These are phyloP conservation scores for Glaucopsyche alexis DNA, from an alignment of 2,888 invertebrate species.

Conservation along the genomic window DNA sequence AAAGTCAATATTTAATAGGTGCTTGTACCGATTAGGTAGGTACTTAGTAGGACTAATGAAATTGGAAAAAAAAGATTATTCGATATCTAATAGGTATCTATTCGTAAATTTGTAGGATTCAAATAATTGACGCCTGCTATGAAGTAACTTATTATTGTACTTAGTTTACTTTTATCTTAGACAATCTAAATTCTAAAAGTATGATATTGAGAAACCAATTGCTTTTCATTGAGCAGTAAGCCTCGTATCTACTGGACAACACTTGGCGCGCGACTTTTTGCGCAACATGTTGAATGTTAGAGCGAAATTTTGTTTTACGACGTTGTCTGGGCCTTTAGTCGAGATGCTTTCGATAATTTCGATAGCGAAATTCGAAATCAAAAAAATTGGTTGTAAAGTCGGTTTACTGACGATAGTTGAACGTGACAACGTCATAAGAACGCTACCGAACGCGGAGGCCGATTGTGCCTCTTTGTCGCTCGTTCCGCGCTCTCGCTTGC, in stretches of 20 bases:
- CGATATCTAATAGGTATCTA: not conserved
- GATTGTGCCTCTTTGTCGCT: too few relatives aligned
- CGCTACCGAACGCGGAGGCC: too few relatives aligned
- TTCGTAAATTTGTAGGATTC: not conserved
- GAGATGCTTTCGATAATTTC: too few relatives aligned
- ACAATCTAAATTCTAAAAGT: constrained; percentile 48
- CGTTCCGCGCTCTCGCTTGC: too few relatives aligned
- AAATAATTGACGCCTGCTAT: constrained; percentile 71
- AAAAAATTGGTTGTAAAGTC: too few relatives aligned
- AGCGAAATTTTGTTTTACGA: too few relatives aligned
- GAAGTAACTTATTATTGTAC: constrained; percentile 68
- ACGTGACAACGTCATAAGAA: too few relatives aligned
- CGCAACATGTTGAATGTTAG: too few relatives aligned
- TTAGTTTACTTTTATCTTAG: constrained; percentile 48
- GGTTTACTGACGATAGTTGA: too few relatives aligned
- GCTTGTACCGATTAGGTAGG: not conserved
- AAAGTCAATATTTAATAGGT: not conserved
- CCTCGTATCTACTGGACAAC: constrained; percentile 43
- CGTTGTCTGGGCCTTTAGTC: too few relatives aligned
- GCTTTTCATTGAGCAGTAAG: constrained; percentile 65
- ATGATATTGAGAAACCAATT: constrained; percentile 46
- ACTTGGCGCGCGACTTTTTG: constrained; percentile 39
- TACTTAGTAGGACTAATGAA: not conserved
- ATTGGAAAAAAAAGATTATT: not conserved
- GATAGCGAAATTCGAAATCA: too few relatives aligned